Conservation (phyloP, 2,113 vertebrate species). For the Paramisgurnus dabryanus region DNA sequence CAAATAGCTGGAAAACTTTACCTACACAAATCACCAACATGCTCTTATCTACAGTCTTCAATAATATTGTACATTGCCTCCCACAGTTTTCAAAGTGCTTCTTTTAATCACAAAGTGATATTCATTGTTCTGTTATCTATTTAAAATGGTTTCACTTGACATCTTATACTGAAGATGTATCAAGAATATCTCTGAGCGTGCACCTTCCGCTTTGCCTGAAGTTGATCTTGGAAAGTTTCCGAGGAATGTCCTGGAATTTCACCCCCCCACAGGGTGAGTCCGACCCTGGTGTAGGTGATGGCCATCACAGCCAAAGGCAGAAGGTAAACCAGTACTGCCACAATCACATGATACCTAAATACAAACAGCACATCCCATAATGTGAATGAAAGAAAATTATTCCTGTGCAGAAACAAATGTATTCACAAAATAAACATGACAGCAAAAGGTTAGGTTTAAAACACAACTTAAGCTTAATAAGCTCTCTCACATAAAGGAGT, state of each 20-base stretch:
- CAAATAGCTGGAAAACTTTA: too few species aligned
- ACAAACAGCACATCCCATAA: background rate
- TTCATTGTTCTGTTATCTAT: too few species aligned
- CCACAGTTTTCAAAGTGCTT: too few species aligned
- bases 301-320: slow-evolving; percentile 59
- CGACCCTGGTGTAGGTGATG: slow-evolving; percentile 54
- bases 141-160: too few species aligned
- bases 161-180: too few species aligned
- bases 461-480: too few species aligned
- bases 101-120: too few species aligned
- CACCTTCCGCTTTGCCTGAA: slow-evolving; percentile 63
- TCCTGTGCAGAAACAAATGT: background rate
- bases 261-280: slow-evolving; percentile 56
- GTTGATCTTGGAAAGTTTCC: slow-evolving; percentile 56
- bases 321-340: slow-evolving; percentile 57
- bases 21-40: too few species aligned
- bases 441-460: background rate
- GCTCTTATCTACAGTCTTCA: too few species aligned
- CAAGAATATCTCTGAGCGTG: background rate
- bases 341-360: slow-evolving; percentile 54
- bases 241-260: slow-evolving; percentile 53
- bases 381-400: background rate
- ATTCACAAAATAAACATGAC: background rate
- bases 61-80: too few species aligned
- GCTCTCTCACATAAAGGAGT: slow-evolving; percentile 45